Percentiles rank a stretch among this genome's conserved stretches.
These are phyloP conservation scores for Noctua comes DNA, from an alignment of 2,888 invertebrate species.

Conservation along the genomic window DNA sequence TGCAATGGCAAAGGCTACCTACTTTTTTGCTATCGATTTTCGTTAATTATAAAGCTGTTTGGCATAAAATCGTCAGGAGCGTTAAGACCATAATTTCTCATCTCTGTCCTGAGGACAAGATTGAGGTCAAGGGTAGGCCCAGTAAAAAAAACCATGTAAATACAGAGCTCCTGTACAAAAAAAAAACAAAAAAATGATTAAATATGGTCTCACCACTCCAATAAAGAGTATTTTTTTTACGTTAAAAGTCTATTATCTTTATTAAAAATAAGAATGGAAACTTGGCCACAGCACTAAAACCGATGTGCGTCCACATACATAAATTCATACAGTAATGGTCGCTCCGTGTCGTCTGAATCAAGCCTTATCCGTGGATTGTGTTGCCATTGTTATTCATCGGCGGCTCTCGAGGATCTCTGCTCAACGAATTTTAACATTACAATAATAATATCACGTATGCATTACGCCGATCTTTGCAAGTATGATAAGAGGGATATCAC, in stretches of 20 bases:
- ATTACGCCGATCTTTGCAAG: constrained; percentile 54
- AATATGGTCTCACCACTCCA: no score
- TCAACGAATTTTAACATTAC: constrained; percentile 76
- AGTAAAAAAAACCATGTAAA: no score
- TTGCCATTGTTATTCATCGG: constrained; percentile 84
- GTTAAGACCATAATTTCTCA: neutral
- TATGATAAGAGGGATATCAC: constrained; percentile 50
- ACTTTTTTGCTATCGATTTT: no score
- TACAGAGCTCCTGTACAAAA: neutral
- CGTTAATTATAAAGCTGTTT: neutral
- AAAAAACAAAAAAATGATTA: neutral
- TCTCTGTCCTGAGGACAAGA: neutral
- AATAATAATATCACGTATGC: constrained; percentile 74
- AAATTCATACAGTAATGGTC: constrained; percentile 88
- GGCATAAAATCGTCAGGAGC: neutral
- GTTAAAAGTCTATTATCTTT: constrained; percentile 7
- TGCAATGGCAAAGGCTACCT: no score
- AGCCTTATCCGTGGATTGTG: constrained; percentile 73
- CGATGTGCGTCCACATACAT: constrained; percentile 76
- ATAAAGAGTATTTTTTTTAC: no score
- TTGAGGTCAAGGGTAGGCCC: no score
- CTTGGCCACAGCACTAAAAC: constrained; percentile 48
- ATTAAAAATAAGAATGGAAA: constrained; percentile 31
- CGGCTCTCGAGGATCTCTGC: constrained; percentile 75
- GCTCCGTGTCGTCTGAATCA: constrained; percentile 78